These are phyloP conservation scores for Hypanus sabinus DNA, from an alignment of 2,113 vertebrate genomes.

Conservation along the genomic window DNA sequence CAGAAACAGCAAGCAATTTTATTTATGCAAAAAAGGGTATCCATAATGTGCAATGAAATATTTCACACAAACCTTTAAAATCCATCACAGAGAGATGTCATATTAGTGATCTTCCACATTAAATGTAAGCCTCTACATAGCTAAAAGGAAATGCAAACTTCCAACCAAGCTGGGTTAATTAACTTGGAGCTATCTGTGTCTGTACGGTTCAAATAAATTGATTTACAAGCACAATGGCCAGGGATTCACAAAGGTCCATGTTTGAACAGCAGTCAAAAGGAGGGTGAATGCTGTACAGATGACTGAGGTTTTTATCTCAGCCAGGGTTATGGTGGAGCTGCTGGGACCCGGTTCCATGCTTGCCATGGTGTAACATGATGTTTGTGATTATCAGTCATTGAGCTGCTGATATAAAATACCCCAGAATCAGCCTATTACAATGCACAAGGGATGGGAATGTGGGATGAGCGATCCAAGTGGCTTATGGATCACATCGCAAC, in stretches of 20 bases:
- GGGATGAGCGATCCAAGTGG: too few relatives aligned
- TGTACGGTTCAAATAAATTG: not conserved
- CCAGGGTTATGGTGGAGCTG: not conserved
- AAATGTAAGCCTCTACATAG: not conserved
- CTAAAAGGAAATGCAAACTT: not conserved
- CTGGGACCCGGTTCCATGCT: not conserved
- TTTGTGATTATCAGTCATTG: not conserved
- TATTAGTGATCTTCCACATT: not conserved
- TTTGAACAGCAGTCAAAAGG: not conserved
- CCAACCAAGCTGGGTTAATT: not conserved
- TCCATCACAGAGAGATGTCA: not conserved
- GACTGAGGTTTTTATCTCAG: too few relatives aligned
- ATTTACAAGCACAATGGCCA: not conserved
- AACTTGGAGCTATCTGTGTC: not conserved
- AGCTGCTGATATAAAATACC: not conserved
- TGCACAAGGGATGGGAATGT: not conserved
- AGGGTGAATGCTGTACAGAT: too few relatives aligned
- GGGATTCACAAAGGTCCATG: not conserved
- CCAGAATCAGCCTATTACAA: not conserved
- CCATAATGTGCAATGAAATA: not conserved
- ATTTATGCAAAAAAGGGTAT: not conserved
- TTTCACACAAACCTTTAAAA: not conserved
- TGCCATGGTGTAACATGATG: not conserved
- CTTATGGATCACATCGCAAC: not conserved
- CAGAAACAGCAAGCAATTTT: not conserved